Base-by-base conservation (phyloP, 1,140 invertebrate genomes). In the Ceratoteleas bidentatus region DNA sequence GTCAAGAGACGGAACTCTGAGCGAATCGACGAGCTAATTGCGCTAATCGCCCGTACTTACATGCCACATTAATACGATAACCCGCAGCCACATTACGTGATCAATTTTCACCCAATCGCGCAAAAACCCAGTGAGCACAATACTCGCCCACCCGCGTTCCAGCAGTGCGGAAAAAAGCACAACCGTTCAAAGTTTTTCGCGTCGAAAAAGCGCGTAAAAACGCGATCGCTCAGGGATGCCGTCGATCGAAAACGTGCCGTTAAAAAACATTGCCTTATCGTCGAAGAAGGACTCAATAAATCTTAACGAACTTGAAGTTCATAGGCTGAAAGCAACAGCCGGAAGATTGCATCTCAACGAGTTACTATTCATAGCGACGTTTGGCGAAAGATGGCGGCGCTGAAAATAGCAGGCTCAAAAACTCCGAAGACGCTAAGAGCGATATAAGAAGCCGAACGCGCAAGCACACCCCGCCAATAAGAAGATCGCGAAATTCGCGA, bases 271-370 rank as follows among this genome's bases (percentile, higher is more conserved):
- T 40, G 11, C 64, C 58, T 43, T 61, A 58, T 73, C 56, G 7
- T 33, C 10, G 15, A 75, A 81, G 66, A 81, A 75, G 34, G 49
- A 49, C 4, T 13, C 38, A 69, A 77, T 82, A 77, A 82, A 82
- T 77, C 66, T 56, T 72, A 53, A 72, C 73, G 72, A 84, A 76
- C 53, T 73, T 76, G 72, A 80, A 68, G 76, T 77, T 80, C 68
- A 69, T 77, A 84, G 77, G 74, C 77, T 58, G 61, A 78, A 81
- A 81, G 69, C 77, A 79, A 74, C 81, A 75, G 82, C 73, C 82
- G 82, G 82, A 84, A 84, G 81, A 83, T 83, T 79, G 76, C 76
- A 84, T 84, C 76, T 84, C 76, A 76, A 80, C 72, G 72, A 84
- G 81, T 84, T 75, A 80, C 76, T 80, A 84, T 84, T 84, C 77